Evolutionary conservation across 2,797 vertebrate genomes (phyloP).

Genomic region (Poeciliopsis presidionis): DNA sequence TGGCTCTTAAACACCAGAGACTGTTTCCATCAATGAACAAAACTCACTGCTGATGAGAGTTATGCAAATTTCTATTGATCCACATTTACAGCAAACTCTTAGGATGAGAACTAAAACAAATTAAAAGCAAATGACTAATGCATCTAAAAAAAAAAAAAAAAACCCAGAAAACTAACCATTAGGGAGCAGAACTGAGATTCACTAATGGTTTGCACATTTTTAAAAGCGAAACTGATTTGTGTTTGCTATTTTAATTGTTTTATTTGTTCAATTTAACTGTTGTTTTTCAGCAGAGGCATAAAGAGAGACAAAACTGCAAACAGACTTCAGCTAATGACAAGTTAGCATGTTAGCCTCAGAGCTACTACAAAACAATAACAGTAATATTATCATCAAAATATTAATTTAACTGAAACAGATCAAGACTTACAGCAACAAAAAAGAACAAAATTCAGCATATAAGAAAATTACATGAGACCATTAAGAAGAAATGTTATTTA

Average conservation of each 20-base stretch:
- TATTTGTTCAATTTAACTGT: neutral
- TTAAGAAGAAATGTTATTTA: neutral
- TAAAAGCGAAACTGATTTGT: neutral
- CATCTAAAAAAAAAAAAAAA: neutral
- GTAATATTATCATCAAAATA: neutral
- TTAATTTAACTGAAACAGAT: neutral
- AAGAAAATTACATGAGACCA: neutral
- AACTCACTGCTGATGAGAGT: neutral
- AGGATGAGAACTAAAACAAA: neutral
- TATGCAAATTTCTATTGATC: constrained; percentile 2
- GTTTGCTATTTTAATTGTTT: neutral
- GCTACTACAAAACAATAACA: neutral
- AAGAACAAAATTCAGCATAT: neutral
- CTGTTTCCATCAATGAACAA: constrained; percentile 8
- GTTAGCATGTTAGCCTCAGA: neutral
- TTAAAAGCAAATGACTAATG: neutral
- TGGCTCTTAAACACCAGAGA: constrained; percentile 11
- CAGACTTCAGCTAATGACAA: neutral
- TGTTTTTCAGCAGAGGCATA: neutral
- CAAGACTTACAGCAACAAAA: neutral
- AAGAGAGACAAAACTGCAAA: neutral
- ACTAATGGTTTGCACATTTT: neutral
- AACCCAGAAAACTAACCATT: neutral
- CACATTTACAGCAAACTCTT: neutral
- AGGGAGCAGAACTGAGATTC: neutral